phyloP scores from a whole-genome alignment of 2,888 invertebrate genomes.

The Drosophila anomalata region DNA sequence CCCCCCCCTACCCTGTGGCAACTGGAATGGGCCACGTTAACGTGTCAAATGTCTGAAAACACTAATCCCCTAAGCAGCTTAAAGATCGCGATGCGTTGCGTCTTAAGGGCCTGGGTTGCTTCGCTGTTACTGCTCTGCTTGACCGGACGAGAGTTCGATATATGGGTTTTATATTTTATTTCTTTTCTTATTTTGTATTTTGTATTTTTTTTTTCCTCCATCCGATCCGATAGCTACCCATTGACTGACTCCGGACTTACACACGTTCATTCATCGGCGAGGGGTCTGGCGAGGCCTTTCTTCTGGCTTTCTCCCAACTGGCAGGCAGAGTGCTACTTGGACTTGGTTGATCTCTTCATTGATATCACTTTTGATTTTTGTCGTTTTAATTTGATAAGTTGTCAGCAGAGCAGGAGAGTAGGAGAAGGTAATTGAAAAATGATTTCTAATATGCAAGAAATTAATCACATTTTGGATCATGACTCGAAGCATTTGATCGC shows the following conservation, averaged over 20 bases:
- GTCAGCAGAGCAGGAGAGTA: constrained; percentile 45
- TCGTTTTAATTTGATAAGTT: constrained; percentile 77
- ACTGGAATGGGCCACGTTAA: constrained; percentile 63
- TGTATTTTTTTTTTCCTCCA: constrained; percentile 17
- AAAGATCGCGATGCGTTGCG: constrained; percentile 72
- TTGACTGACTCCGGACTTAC: constrained; percentile 49
- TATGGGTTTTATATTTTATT: neutral
- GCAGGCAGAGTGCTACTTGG: constrained; percentile 31
- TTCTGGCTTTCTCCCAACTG: constrained; percentile 38
- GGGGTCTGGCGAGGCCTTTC: constrained; percentile 3
- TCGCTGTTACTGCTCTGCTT: constrained; percentile 45
- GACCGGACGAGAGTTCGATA: constrained; percentile 53
- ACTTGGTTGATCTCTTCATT: constrained; percentile 74
- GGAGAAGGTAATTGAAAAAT: constrained; percentile 74
- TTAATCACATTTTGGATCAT: constrained; percentile 76
- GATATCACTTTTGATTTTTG: constrained; percentile 79
- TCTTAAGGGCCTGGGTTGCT: constrained; percentile 48
- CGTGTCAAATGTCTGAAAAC: constrained; percentile 82
- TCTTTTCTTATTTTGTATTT: constrained; percentile 9
- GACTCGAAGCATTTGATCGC: constrained; percentile 54
- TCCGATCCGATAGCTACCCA: constrained; percentile 7
- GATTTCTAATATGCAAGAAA: constrained; percentile 79
- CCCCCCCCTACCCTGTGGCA: neutral
- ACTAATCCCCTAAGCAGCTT: constrained; percentile 83
- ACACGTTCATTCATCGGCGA: constrained; percentile 69